A percentile compares a stretch with the other conserved stretches of the same genome.
Conservation (phyloP, 2,888 invertebrate species). For the Trilocha varians region DNA sequence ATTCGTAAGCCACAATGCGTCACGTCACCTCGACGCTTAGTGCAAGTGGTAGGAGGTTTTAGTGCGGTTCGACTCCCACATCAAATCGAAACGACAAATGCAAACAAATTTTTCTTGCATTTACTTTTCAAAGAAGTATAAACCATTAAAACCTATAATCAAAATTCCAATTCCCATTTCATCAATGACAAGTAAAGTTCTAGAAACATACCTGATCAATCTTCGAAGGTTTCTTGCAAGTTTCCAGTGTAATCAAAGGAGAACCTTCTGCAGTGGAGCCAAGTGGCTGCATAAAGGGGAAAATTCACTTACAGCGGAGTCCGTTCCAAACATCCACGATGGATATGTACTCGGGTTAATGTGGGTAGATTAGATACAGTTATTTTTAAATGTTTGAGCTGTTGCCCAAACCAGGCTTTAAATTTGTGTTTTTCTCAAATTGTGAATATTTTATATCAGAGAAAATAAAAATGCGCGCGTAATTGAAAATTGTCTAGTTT, state of each 20-base stretch:
- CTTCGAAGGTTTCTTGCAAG: conserved; percentile 28
- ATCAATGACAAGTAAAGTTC: conserved; percentile 23
- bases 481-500: no score
- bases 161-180: conserved; percentile 18
- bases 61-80: no score
- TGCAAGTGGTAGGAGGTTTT: no score
- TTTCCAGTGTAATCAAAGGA: conserved; percentile 57
- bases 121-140: no score
- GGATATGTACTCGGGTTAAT: conserved; percentile 18
- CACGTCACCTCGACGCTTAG: no score
- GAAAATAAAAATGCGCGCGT: no score
- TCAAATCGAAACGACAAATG: no score
- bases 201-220: conserved; percentile 42
- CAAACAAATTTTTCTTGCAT: no score
- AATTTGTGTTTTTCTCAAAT: not conserved
- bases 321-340: conserved; percentile 53
- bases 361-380: conserved; percentile 17
- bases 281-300: conserved; percentile 57
- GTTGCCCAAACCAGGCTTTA: no score
- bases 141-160: conserved; percentile 9
- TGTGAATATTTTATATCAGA: no score
- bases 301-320: conserved; percentile 65
- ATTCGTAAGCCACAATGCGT: no score
- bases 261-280: conserved; percentile 49
- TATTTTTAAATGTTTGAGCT: conserved; percentile 4